A percentile compares a stretch with the other conserved stretches of the same genome.
Evolutionary conservation across 2,113 vertebrate genomes (phyloP).

Genomic region (Calcarius ornatus): DNA sequence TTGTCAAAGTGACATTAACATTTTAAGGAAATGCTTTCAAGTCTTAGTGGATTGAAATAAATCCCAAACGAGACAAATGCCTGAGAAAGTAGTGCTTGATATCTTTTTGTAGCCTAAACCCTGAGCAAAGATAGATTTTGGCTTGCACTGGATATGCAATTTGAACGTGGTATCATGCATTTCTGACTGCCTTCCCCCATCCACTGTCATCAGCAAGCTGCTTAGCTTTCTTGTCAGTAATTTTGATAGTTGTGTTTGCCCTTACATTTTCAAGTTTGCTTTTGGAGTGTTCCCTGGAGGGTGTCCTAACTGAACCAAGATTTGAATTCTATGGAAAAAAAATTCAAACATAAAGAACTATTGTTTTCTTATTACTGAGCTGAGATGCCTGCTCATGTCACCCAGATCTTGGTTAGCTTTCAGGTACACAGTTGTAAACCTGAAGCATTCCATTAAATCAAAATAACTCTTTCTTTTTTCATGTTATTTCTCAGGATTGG

Average conservation of each 20-base stretch:
- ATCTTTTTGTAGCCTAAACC: not conserved
- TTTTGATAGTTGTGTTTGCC: not conserved
- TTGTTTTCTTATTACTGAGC: not conserved
- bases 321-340: not conserved
- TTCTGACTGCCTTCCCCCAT: not conserved
- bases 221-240: not conserved
- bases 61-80: not conserved
- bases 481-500: rapidly evolving
- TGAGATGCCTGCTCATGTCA: not conserved
- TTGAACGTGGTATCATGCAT: not conserved
- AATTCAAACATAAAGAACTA: too few species aligned
- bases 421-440: not conserved
- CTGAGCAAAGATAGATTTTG: not conserved
- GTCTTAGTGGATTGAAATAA: not conserved
- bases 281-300: not conserved
- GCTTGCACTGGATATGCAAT: not conserved
- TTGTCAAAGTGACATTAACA: not conserved
- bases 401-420: not conserved
- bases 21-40: not conserved
- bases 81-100: not conserved
- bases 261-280: not conserved
- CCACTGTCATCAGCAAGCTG: not conserved
- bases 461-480: not conserved
- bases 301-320: not conserved
- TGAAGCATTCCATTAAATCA: not conserved